Evolutionary conservation across 1,140 invertebrate genomes (phyloP), one percentile per base, ranked within the genome.

Genomic region (Oscheius sp.): DNA sequence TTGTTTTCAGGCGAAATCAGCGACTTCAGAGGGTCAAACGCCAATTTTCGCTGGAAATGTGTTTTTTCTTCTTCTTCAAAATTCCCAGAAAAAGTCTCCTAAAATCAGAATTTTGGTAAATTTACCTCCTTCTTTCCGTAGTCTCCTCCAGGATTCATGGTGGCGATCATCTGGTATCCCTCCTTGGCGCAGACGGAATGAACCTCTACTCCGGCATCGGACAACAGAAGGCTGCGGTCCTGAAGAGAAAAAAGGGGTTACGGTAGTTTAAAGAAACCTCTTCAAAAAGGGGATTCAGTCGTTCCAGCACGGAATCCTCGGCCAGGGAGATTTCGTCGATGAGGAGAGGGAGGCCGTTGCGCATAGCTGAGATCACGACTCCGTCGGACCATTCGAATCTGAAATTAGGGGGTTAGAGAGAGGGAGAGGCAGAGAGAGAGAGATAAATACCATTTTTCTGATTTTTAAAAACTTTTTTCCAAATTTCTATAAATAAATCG

Each of bases 141-240:
- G 88, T 99, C 97, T 10, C 97, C 96, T 20, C 95, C 95, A 26
- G 97, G 97, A 88, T 99, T 99, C 97, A 99, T 99, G 0, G 97
- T 99, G 4, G 93, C 93, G 67, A 99, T 89, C 79, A 99, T 92
- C 74, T 92, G 89, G 84, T 99, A 99, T 13, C 89, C 88, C 15
- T 89, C 79, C 73, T 90, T 80, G 0, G 96, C 95, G 34, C 87
- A 86, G 36, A 93, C 89, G 1, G 91, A 85, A 62, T 88, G 82
- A 35, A 87, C 79, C 15, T 62, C 38, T 52, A 74, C 73, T n/a
- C 82, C 66, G 80, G 26, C 91, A 91, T 84, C 59, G 76, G 94
- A 91, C 32, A 99, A 85, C 3, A 98, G 85, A 4, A 99, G 86
- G 59, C 90, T 93, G 58, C 94, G 88, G 85, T 97, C 94, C n/a